Conservation (phyloP, 2,113 vertebrate genomes). For the Calyptomena viridis region DNA sequence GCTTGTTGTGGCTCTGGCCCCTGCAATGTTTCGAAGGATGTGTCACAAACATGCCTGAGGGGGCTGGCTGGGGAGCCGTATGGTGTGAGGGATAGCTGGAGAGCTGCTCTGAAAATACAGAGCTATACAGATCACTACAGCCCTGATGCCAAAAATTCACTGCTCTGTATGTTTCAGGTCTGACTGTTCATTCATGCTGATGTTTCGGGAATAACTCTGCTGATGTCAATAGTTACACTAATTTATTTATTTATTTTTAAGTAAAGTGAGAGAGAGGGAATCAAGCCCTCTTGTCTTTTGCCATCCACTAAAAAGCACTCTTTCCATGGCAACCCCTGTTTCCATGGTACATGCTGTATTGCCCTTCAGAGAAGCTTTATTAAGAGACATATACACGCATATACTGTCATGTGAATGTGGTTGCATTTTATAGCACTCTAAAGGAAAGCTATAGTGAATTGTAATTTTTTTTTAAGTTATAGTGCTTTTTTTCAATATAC, state of each 20-base stretch:
- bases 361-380: slow-evolving; percentile 61
- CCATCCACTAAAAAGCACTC: slow-evolving; percentile 62
- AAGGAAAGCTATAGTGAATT: slow-evolving; percentile 41
- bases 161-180: fast-evolving
- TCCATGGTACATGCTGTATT: slow-evolving; percentile 66
- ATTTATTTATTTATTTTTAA: background rate
- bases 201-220: background rate
- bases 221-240: background rate
- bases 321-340: slow-evolving; percentile 76
- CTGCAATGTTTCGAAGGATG: background rate
- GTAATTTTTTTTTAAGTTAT: slow-evolving; percentile 10
- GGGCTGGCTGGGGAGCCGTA: fast-evolving
- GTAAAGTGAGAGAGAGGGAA: background rate
- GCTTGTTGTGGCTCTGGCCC: background rate
- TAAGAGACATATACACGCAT: slow-evolving; percentile 25
- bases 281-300: slow-evolving; percentile 36
- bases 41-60: background rate
- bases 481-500: slow-evolving; percentile 44
- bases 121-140: background rate
- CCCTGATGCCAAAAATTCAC: background rate
- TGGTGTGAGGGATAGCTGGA: background rate
- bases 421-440: slow-evolving; percentile 50
- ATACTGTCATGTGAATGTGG: slow-evolving; percentile 23
- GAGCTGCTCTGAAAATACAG: background rate
- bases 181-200: background rate